These are phyloP conservation scores for Microctenopoma lineatum DNA, from an alignment of 2,797 vertebrate species.

Conservation along the genomic window DNA sequence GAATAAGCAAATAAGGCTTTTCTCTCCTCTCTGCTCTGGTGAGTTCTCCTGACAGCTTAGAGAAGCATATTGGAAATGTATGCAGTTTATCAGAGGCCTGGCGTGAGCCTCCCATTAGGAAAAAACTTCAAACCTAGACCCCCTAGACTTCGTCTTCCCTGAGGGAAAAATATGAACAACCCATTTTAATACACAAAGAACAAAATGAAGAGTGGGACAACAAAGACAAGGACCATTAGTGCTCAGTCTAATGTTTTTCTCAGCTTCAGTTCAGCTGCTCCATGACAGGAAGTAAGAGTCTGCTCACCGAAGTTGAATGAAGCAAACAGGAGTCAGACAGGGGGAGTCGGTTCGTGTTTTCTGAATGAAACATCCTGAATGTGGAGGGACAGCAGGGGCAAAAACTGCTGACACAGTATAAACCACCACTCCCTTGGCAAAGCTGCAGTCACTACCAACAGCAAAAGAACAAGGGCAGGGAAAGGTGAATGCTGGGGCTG, in stretches of 20 bases:
- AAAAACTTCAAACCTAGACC: conserved; percentile 21
- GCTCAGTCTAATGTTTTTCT: conserved; percentile 22
- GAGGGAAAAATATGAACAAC: background rate
- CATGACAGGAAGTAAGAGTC: conserved; percentile 47
- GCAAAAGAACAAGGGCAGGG: conserved; percentile 45
- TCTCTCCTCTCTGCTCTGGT: conserved; percentile 32
- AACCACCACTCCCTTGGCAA: conserved; percentile 64
- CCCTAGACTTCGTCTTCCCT: background rate
- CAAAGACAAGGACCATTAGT: conserved; percentile 11
- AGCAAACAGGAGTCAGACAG: conserved; percentile 59
- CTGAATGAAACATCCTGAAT: conserved; percentile 86
- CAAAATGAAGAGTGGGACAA: conserved; percentile 16
- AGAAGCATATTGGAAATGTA: conserved; percentile 30
- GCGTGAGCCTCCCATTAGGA: conserved; percentile 9
- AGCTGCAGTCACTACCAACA: conserved; percentile 70
- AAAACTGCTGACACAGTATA: conserved; percentile 78
- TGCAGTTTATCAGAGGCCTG: conserved; percentile 23
- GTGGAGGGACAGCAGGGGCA: conserved; percentile 53
- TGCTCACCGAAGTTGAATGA: conserved; percentile 52
- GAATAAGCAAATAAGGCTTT: conserved; percentile 56
- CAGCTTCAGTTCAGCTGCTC: conserved; percentile 32
- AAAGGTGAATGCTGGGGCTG: conserved; percentile 42
- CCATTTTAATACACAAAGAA: conserved; percentile 3
- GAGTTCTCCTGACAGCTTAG: conserved; percentile 43
- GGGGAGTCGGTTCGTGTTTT: conserved; percentile 75